Evolutionary conservation across 2,113 vertebrate genomes (phyloP).

Genomic region (Sebastes schlegelii): DNA sequence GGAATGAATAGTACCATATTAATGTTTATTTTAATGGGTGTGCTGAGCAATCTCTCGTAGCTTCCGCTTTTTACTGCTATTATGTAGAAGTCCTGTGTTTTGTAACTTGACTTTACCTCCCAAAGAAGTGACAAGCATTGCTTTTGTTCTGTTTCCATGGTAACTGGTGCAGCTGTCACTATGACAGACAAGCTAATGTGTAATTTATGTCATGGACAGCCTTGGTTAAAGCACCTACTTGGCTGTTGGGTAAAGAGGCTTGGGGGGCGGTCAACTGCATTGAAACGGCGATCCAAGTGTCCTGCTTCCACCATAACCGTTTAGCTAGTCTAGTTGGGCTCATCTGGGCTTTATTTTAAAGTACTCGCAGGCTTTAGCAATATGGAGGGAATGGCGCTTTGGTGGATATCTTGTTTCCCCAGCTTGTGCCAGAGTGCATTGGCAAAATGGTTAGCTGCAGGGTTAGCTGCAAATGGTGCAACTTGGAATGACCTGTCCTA

Average conservation of each 20-base stretch:
- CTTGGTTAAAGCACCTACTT: conserved; percentile 2
- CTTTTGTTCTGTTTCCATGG: conserved; percentile 5
- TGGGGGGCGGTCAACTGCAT: neutral
- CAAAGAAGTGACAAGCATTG: neutral
- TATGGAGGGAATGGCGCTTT: no score
- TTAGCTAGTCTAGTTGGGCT: neutral
- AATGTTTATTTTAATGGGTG: neutral
- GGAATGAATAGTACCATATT: neutral
- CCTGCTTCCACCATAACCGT: neutral
- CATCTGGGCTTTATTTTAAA: conserved; percentile 14
- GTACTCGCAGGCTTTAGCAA: neutral
- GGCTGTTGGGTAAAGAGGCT: conserved; percentile 40
- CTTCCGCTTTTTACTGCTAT: neutral
- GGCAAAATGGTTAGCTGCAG: no score
- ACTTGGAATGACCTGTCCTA: conserved; percentile 1
- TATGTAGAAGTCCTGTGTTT: neutral
- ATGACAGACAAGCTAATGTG: neutral
- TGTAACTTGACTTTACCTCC: neutral
- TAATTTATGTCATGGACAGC: neutral
- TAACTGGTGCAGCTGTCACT: neutral
- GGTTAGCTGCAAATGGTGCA: no score
- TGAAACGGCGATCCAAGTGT: neutral
- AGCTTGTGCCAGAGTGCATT: no score
- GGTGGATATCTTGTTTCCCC: no score
- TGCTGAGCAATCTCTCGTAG: neutral